Evolutionary conservation across 2,888 invertebrate species (phyloP).

Genomic region (Pyralis farinalis): DNA sequence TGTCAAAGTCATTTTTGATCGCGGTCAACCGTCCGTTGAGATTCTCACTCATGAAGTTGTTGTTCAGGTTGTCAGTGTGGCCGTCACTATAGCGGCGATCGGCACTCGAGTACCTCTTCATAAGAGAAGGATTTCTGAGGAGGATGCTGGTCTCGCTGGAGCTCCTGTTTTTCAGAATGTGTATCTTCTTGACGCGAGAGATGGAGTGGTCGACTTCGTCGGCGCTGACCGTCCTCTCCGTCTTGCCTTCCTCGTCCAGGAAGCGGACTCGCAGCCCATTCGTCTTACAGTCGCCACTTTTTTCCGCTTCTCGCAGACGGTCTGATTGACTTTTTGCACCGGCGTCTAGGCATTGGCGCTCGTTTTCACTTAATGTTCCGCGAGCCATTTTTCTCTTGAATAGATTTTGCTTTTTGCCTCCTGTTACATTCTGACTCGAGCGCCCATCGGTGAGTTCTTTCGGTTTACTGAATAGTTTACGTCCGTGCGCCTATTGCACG

Average conservation of each 20-base stretch:
- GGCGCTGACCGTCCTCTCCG: conserved; percentile 67
- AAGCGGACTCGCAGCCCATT: conserved; percentile 70
- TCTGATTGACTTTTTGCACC: conserved; percentile 60
- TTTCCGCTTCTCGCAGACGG: conserved; percentile 59
- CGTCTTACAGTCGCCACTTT: conserved; percentile 48
- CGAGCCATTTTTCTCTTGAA: conserved; percentile 63
- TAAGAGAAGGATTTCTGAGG: conserved; percentile 63
- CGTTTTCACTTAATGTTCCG: conserved; percentile 68
- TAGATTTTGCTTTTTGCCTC: conserved; percentile 25
- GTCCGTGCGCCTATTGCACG: conserved; percentile 23
- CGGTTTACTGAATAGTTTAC: conserved; percentile 27
- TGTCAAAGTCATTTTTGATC: conserved; percentile 38
- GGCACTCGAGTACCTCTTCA: conserved; percentile 55
- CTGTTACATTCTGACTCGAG: conserved; percentile 39
- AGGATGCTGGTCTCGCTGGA: conserved; percentile 75
- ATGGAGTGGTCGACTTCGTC: conserved; percentile 71
- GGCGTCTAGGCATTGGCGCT: conserved; percentile 62
- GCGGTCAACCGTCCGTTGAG: conserved; percentile 48
- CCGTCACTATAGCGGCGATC: conserved; percentile 60
- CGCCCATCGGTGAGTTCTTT: conserved; percentile 23
- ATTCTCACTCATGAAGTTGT: conserved; percentile 66
- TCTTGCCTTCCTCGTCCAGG: conserved; percentile 73
- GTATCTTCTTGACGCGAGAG: conserved; percentile 69
- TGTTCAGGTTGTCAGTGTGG: conserved; percentile 54
- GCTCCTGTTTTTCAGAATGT: conserved; percentile 73